Base-by-base conservation (phyloP, 2,888 invertebrate species). In the Chymomyza caudatula region DNA sequence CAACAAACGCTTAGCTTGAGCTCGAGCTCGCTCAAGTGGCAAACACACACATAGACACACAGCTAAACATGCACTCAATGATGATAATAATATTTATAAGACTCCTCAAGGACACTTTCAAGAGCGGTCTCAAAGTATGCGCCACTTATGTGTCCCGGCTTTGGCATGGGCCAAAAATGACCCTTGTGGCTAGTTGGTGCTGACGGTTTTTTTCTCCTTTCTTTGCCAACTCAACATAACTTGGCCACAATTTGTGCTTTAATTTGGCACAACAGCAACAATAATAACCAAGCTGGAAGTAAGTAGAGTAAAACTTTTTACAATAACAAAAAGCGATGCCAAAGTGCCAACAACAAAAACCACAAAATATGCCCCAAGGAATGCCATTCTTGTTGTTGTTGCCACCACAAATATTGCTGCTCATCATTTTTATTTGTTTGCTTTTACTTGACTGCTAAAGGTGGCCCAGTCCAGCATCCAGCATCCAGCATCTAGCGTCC, bases 191-290 rank as follows among this genome's bases (percentile, higher is more conserved):
- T 75, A 85, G 84, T 84, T 85, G 61, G 63, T 25, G 44, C 52
- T 61, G 42, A 60, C 49, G 55, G 37, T 65, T 65, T 60, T 49
- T 19, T 53, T 19, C 42, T 37, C 5, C 1, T 11, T 11, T 2
- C 6, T 25, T 11, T 37, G 11, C 29, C 5, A 37, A 37, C 47
- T 17, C 47, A 47, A 74, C 84, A 74, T 52, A 66, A 86, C 78
- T 86, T 85, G 84, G 83, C 87, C 83, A 85, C 87, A 86, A 86
- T 85, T 86, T 86, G 77, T 74, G 84, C 87, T 83, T 86, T 84
- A 86, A 86, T 86, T 86, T 86, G 76, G 77, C 74, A 60, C 76
- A 72, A 51, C 67, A 65, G 56, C 64, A 68, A 62, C 62, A 71
- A 43, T 49, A 66, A 43, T 44, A 61, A 59, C 25, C 57, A 61